Evolutionary conservation across 2,888 invertebrate species (phyloP).

Genomic region (Clostera curtula): DNA sequence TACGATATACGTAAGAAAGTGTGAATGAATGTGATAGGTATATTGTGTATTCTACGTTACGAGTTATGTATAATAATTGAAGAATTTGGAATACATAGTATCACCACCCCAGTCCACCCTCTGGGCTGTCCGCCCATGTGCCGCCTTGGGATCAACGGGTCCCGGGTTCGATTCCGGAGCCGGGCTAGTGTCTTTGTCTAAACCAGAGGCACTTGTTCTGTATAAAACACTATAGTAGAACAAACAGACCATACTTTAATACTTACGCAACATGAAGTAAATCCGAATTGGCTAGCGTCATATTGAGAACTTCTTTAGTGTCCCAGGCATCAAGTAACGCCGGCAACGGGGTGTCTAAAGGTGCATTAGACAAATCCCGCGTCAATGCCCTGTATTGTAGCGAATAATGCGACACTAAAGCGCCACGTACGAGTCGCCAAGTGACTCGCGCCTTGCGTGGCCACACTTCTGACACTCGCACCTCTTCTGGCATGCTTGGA

Average conservation of each 20-base stretch:
- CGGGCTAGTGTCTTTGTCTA: no score
- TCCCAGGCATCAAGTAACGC: slow-evolving; percentile 59
- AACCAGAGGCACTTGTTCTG: no score
- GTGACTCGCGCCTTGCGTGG: slow-evolving; percentile 59
- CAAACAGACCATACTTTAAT: slow-evolving; percentile 3
- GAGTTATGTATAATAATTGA: no score
- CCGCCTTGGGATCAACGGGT: no score
- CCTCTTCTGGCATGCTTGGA: slow-evolving; percentile 61
- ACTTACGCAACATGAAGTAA: slow-evolving; percentile 65
- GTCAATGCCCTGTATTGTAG: slow-evolving; percentile 56
- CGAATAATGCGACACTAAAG: slow-evolving; percentile 60
- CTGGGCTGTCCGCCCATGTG: no score
- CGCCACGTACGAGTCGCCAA: slow-evolving; percentile 57
- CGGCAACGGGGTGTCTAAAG: slow-evolving; percentile 53
- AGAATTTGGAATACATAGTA: no score
- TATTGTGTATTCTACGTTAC: no score
- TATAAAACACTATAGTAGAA: no score
- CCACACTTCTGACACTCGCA: slow-evolving; percentile 65
- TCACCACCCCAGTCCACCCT: no score
- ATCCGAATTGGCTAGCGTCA: slow-evolving; percentile 60
- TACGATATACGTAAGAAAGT: no score
- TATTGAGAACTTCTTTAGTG: slow-evolving; percentile 53
- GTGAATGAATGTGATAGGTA: no score
- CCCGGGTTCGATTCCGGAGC: no score
- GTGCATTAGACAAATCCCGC: slow-evolving; percentile 43